Base-by-base conservation (phyloP, 1,140 invertebrate species). In the Pseudomyrmex flavicornis region DNA sequence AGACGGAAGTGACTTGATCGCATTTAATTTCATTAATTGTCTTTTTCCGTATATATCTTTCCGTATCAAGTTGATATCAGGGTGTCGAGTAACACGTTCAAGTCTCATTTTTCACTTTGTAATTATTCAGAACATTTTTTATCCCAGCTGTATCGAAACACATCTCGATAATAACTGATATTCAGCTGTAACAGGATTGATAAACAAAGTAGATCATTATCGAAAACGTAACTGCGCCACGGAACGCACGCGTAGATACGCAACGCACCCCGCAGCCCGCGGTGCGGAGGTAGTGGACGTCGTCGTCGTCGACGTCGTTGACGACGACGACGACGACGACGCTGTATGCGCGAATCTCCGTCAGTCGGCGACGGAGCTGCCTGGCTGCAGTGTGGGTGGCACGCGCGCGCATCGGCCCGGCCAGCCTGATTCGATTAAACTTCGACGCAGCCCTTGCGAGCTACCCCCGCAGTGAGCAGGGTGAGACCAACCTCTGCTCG, bases 331-430 rank as follows among this genome's bases (percentile, higher is more conserved):
- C 56, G 62, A 5, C 83, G 56, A 84, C 58, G 46, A 44, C 61
- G 48, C 50, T 44, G 63, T 69, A 62, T 68, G 52, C 65, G 66
- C 54, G 46, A 73, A 68, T 61, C 62, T 82, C 61, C 63, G 69
- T 85, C 83, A 85, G 83, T 85, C 68, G 48, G 73, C 69, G 58
- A 48, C 87, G 63, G 61, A 80, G 66, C 83, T 79, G 79, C 61
- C 77, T 77, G 58, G 61, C 59, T 56, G 83, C 54, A 69, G 68
- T 73, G 65, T 88, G 79, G 46, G 79, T 75, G 26, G 48, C 5
- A 54, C 48, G 61, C 48, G 69, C 70, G 58, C 72, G 70, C 68
- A 17, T 75, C 48, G 17, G 10, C 79, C 13, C 79, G 70, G 69
- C 59, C 56, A 75, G 69, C 22, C 56, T 46, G 68, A 75, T 82